Base-by-base conservation (phyloP, 2,888 invertebrate species). In the Eurytoma adleriae region DNA sequence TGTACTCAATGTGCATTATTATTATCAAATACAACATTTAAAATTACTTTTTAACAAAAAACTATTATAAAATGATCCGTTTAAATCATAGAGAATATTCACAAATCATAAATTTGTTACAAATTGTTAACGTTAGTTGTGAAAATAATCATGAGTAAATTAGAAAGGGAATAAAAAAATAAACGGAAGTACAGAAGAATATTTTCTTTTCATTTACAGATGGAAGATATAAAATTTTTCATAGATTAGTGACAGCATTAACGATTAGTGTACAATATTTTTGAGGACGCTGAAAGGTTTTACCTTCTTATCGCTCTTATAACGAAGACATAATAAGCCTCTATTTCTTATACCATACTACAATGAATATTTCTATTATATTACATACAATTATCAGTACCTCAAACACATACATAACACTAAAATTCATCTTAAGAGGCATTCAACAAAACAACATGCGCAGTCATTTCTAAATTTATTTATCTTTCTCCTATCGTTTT, bases 151-250 rank as follows among this genome's bases (percentile, higher is more conserved):
- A 54, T 0, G n/a, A 10, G 20, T 3, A 20, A 52, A 20, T 18
- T 16, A 16, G 16, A 59, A 68, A 50, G 16, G 14, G 48, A 72
- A 75, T 69, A 57, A 74, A 74, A 20, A 48, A 66, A 69, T 40
- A 70, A 18, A 80, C 68, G 50, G 27, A 56, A 82, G 85, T 79
- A 88, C 86, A 87, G 88, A 88, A 88, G 88, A 88, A 88, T 88
- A 88, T 87, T 86, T 87, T 87, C 85, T 88, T 88, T 88, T 88
- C 86, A 86, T 86, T 88, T 87, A 86, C 86, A 88, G 87, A 86
- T 84, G 84, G 85, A 85, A 88, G 86, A 88, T 88, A 88, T 87
- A 87, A 88, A 88, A 88, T 86, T 84, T 86, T 86, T 83, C 83
- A 87, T 87, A 88, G 87, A 86, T 86, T 86, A 86, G 85, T 86